Percentiles rank a stretch among this genome's conserved stretches.
Evolutionary conservation across 2,797 vertebrate genomes (phyloP).

Genomic region (Okamejei kenojei): DNA sequence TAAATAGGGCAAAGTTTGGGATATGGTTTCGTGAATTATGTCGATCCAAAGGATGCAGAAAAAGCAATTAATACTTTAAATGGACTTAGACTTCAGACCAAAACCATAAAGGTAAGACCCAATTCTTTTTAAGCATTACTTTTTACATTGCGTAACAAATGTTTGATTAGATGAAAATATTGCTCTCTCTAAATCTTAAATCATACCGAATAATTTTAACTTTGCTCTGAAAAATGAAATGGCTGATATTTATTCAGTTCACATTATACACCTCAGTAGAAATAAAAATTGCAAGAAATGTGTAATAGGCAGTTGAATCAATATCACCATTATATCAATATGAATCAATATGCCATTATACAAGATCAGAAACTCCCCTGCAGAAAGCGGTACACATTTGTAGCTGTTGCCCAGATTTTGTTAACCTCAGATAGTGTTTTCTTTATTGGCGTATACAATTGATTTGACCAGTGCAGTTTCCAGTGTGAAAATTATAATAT

Average conservation of each 20-base stretch:
- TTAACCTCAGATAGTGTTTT: neutral
- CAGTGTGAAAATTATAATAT: neutral
- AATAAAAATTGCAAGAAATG: neutral
- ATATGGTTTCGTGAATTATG: slow-evolving; percentile 87
- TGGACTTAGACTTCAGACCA: slow-evolving; percentile 88
- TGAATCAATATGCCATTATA: neutral
- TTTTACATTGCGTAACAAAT: neutral
- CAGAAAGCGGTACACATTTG: neutral
- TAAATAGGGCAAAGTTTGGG: slow-evolving; percentile 83
- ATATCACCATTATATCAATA: no score
- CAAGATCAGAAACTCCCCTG: neutral
- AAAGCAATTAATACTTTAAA: slow-evolving; percentile 94
- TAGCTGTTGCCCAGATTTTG: neutral
- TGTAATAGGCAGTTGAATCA: neutral
- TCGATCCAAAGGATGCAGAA: slow-evolving; percentile 90
- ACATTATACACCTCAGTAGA: neutral
- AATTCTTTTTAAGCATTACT: slow-evolving; percentile 13
- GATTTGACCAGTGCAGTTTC: neutral
- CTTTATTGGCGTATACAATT: neutral
- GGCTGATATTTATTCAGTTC: neutral
- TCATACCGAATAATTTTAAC: neutral
- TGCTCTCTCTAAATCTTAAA: neutral
- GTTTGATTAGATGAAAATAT: neutral
- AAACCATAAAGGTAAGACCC: slow-evolving; percentile 83
- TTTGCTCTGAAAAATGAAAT: neutral